Evolutionary conservation across 2,888 invertebrate species (phyloP), one percentile per base, ranked within the genome.

Genomic region (Bedellia somnulentella): DNA sequence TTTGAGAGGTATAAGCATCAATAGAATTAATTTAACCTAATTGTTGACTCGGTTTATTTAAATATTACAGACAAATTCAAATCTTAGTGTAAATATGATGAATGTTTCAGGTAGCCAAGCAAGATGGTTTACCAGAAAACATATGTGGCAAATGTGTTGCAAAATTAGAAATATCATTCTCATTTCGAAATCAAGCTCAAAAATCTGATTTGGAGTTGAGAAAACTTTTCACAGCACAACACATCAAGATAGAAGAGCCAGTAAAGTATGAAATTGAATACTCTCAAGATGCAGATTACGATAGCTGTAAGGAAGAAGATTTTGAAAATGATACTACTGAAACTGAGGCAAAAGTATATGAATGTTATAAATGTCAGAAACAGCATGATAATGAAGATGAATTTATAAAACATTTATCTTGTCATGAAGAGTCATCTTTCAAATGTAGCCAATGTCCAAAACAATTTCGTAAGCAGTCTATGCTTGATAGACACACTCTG

Each of bases 101-200:
- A n/a, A 18, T 6, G 9, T 18, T 46, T 13, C 45, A 77, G 77
- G 50, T 68, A 2, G 41, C 46, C 9, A 46, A 50, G 40, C 71
- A 71, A 23, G 83, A 85, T 57, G 79, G 79, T 22, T 48, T 85
- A 31, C 83, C 84, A 1, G 79, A 82, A 43, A 68, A 68, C 31
- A 58, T 85, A 27, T 85, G 85, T 43, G 43, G 57, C 36, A 54
- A 61, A 5, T 85, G 85, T 49, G 62, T 71, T 1, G 59, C 60
- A 34, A 57, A 63, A 31, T 57, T 81, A 10, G 55, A 78, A 32
- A 53, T 67, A 5, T 53, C 78, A 6, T 79, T 79, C 44, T 46
- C 46, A 37, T 67, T 73, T 42, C 57, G 66, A 18, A 47, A 38
- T 21, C 62, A 60, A 43, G 66, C 56, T 3, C 37, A 48, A 5